Evolutionary conservation across 35 echinoderm and acorn worm genomes (phyloP), one percentile per base, ranked within the genome.

Genomic region (Acanthaster planci): DNA sequence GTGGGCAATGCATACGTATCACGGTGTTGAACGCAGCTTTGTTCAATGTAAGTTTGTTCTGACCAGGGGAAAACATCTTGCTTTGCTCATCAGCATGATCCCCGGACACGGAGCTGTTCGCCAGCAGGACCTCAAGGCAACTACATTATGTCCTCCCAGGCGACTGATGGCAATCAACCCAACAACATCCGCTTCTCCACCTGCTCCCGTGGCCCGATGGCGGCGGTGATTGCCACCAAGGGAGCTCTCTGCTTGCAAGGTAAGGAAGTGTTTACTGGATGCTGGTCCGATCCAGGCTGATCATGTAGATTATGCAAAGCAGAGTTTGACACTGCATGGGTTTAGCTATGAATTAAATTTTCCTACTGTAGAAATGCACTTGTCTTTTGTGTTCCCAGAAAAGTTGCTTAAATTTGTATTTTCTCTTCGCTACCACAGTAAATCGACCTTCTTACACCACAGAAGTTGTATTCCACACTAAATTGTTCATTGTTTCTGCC

Each of bases 21-120:
- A 57, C 22, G 55, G 22, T 57, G 12, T n/a, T 14, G 55, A 14
- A 57, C 22, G 12, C 55, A 57, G 22, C 22, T 14, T 12, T 57
- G 22, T 14, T 57, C 55, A 57, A 14, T 14, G 12, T 57, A 14
- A 22, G 12, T 14, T 14, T 12, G 55, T n/a, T 57, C 12, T 12
- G 55, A 57, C 22, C 75, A 34, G 34, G 9, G 36, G 44, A 7
- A 22, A 18, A 10, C 57, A 10, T 77, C 19, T 29, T 14, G 55
- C 64, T n/a, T n/a, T n/a, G n/a, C n/a, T 47, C 76, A 36, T 29
- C 26, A 89, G 87, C 87, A 89, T 82, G 87, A 89, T 75, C 87
- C 87, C 15, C 3, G 6, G 27, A 82, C 37, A 3, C 5, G 7
- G 26, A 36, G 52, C 38, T 89, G 87, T 55, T 67, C 78, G 10